Base-by-base conservation (phyloP, 2,113 vertebrate species). In the Myotis brandtii region DNA sequence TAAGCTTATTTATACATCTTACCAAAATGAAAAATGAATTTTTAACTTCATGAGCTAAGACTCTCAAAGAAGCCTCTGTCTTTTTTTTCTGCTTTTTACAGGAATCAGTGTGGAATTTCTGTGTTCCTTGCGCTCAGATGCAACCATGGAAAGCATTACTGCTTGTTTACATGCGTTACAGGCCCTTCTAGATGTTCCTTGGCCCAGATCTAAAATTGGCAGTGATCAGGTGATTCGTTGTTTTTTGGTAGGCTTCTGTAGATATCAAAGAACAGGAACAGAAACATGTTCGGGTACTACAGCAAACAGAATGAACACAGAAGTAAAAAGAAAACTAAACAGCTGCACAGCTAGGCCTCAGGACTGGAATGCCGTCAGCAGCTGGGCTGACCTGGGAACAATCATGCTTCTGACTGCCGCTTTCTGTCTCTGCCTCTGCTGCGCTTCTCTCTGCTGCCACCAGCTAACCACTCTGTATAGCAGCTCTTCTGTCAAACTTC, bases 101-200 rank as follows among this genome's bases (percentile, higher is more conserved):
- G 99, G 99, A 64, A 99, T 99, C 97, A 99, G 99, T 21, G 99
- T 99, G 96, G 99, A 99, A 98, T 99, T 99, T 98, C 98, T 99
- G 17, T 99, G 99, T 96, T 99, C 99, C 25, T 99, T 99, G 11
- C 98, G 99, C 69, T 99, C 99, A 34, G 98, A 99, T 94, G 98
- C 99, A 97, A 98, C 99, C 95, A 99, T 99, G 99, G 99, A 99
- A 96, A 99, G 99, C 96, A 99, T 99, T 79, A 98, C 97, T 88
- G 99, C 99, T 88, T 99, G 99, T 97, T 97, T 99, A 91, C 98
- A 48, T 79, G 99, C 99, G 5, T 98, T 99, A 54, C 99, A 99
- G 97, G 98, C 98, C 25, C 98, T 99, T 88, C 98, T 99, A 0
- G 98, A 99, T 62, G 98, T 99, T 84, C 97, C 99, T 0, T 99